Evolutionary conservation across 2,797 vertebrate species (phyloP).

Genomic region (Rhinogobio ventralis): DNA sequence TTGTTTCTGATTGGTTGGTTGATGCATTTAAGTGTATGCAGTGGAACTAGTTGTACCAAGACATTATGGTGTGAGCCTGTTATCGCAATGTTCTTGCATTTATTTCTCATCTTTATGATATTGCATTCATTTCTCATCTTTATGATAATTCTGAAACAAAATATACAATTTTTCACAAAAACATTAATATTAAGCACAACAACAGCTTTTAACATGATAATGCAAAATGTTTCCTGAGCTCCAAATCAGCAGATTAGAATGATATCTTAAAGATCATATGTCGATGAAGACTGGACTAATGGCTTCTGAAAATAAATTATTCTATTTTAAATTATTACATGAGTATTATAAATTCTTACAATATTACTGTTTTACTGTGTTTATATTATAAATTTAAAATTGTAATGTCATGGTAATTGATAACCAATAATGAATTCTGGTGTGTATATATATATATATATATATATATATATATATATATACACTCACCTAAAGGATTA

Average conservation of each 20-base stretch:
- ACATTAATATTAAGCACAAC: too few species aligned
- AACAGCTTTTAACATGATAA: neutral
- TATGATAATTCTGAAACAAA: neutral
- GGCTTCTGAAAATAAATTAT: neutral
- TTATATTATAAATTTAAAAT: neutral
- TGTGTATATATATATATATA: too few species aligned
- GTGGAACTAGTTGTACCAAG: neutral
- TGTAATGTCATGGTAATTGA: neutral
- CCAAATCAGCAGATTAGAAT: neutral
- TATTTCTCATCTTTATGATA: conserved; percentile 5
- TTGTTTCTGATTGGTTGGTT: neutral
- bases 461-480: too few species aligned
- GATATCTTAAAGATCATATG: neutral
- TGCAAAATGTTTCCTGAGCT: neutral
- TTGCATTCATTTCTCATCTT: neutral
- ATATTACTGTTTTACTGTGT: too few species aligned
- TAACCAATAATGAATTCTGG: neutral
- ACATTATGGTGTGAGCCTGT: neutral
- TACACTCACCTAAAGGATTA: too few species aligned
- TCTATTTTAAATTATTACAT: too few species aligned
- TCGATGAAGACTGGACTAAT: neutral
- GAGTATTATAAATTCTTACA: too few species aligned
- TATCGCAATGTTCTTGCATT: neutral
- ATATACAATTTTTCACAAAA: neutral
- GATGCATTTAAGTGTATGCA: conserved; percentile 8